Conservation (phyloP, 2,113 vertebrate species). For the Paralichthys olivaceus region DNA sequence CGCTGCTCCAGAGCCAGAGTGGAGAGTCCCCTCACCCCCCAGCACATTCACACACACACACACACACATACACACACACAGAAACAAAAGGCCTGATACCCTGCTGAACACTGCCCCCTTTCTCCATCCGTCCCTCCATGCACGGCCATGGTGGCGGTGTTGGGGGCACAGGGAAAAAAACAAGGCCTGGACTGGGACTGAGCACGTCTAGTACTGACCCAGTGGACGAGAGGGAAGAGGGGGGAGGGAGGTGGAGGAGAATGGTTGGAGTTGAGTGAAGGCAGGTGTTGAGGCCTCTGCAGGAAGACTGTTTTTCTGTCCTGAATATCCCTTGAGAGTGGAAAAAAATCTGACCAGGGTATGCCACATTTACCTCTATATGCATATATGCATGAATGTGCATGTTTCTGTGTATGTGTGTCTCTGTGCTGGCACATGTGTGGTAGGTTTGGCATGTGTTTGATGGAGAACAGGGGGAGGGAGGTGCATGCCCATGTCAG, state of each 20-base stretch:
- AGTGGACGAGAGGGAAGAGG: conserved; percentile 63
- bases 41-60: conserved; percentile 73
- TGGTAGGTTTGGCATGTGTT: conserved; percentile 40
- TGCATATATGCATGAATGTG: conserved; percentile 66
- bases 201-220: conserved; percentile 67
- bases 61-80: conserved; percentile 39
- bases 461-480: conserved; percentile 16
- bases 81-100: conserved; percentile 84
- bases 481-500: conserved; percentile 23
- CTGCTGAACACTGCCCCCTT: conserved; percentile 81
- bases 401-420: conserved; percentile 54
- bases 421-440: conserved; percentile 42
- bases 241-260: conserved; percentile 42
- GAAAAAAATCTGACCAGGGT: conserved; percentile 72
- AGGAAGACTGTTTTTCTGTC: conserved; percentile 62
- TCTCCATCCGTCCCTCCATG: conserved; percentile 68
- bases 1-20: conserved; percentile 70
- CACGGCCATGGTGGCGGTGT: conserved; percentile 46
- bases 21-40: conserved; percentile 75
- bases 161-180: conserved; percentile 58
- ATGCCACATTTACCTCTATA: conserved; percentile 70
- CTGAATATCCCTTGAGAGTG: conserved; percentile 63
- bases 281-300: conserved; percentile 78
- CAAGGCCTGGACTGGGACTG: conserved; percentile 71
- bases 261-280: conserved; percentile 69